These are phyloP conservation scores for Phytoseiulus persimilis DNA, from an alignment of 2,888 invertebrate genomes.

Conservation along the genomic window DNA sequence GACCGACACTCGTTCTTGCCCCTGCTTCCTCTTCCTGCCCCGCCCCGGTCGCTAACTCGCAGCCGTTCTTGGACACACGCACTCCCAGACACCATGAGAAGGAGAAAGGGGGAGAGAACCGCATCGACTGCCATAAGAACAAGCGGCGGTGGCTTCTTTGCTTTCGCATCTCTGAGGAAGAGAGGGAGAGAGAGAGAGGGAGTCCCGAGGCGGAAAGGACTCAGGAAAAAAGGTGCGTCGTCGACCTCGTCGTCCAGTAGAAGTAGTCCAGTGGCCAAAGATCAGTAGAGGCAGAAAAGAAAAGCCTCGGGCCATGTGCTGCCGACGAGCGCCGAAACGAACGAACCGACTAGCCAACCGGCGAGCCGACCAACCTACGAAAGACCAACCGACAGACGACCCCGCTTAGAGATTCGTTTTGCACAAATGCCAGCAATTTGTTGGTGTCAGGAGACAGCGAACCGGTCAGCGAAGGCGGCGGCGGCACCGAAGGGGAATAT, in stretches of 20 bases:
- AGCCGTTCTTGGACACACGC: not conserved
- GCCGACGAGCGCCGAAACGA: not conserved
- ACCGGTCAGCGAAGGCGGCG: not conserved
- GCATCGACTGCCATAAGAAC: not conserved
- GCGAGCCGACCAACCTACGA: not conserved
- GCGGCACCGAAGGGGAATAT: not conserved
- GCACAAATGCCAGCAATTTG: constrained; percentile 38
- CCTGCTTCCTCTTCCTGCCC: not conserved
- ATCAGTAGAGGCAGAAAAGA: constrained; percentile 5
- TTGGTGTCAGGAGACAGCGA: constrained; percentile 34
- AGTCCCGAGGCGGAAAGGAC: not conserved
- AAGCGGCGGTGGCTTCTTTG: not conserved
- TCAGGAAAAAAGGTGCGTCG: not conserved
- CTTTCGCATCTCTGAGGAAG: not conserved
- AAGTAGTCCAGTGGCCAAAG: not conserved
- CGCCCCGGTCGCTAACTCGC: not conserved
- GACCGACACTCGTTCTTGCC: constrained; percentile 10
- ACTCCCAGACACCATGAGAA: not conserved
- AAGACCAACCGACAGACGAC: not conserved
- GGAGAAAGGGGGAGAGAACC: not conserved
- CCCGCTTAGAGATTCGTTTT: constrained; percentile 14
- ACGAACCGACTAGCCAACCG: not conserved
- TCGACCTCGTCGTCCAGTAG: not conserved
- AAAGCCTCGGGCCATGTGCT: not conserved
- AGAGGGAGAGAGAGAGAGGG: not conserved